phyloP scores from a whole-genome alignment of 37 sponge, comb jelly and placozoan species.

The Tethya wilhelma region DNA sequence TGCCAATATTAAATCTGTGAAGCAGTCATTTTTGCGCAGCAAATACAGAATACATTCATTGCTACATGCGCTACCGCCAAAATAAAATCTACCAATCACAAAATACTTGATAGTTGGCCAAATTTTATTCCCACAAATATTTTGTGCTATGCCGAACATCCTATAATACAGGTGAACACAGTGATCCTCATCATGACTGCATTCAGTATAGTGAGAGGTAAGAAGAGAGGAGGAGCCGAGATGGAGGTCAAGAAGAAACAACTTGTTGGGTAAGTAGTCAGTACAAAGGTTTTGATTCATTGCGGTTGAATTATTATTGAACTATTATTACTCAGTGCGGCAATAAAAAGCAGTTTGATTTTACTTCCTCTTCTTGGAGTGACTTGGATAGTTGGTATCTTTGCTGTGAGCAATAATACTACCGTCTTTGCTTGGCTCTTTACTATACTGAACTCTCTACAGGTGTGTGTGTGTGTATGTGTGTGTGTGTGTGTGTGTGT shows the following conservation, averaged over 20 bases:
- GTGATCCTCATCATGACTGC: slow-evolving; percentile 18
- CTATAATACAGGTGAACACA: slow-evolving; percentile 21
- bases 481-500: too few species aligned
- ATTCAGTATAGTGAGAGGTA: background rate
- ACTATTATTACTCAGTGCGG: background rate
- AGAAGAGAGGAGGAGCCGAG: slow-evolving; percentile 17
- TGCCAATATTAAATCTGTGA: background rate
- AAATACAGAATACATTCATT: too few species aligned
- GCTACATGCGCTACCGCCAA: background rate
- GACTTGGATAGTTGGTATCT: slow-evolving; percentile 1
- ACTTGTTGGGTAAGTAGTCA: background rate
- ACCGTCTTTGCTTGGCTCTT: slow-evolving; percentile 19
- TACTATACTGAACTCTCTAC: slow-evolving; percentile 10
- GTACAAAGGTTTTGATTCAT: background rate
- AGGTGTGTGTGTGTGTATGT: too few species aligned
- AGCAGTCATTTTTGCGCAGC: too few species aligned
- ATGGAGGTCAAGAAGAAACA: background rate
- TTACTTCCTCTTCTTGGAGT: background rate
- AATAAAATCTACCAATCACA: too few species aligned
- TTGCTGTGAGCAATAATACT: background rate
- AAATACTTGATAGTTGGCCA: too few species aligned
- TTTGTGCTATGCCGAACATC: background rate
- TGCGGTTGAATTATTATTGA: background rate
- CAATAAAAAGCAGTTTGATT: background rate
- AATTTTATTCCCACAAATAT: background rate